A percentile compares a stretch with the other conserved stretches of the same genome.
Evolutionary conservation across 2,113 vertebrate genomes (phyloP).

Genomic region (Hydropotes inermis): DNA sequence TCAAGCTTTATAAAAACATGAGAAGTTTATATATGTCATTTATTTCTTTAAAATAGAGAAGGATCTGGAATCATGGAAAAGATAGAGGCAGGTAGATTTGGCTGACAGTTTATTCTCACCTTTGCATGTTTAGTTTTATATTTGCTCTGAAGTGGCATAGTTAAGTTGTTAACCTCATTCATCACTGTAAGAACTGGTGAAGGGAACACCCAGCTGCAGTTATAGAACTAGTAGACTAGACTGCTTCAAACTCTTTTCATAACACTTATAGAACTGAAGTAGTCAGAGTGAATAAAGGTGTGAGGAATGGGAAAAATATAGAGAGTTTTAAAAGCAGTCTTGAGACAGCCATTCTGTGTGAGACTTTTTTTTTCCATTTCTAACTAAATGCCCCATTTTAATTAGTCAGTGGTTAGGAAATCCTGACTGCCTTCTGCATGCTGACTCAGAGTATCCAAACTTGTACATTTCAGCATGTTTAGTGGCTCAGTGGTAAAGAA

Average conservation of each 20-base stretch:
- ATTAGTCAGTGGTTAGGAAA: slow-evolving; percentile 41
- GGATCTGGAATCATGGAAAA: slow-evolving; percentile 9
- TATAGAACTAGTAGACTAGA: background rate
- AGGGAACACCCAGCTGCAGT: background rate
- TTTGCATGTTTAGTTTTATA: slow-evolving; percentile 37
- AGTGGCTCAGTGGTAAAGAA: too few relatives aligned
- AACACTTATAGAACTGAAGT: background rate
- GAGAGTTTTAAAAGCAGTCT: background rate
- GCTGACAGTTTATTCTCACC: background rate
- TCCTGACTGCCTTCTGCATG: background rate
- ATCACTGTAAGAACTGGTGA: background rate
- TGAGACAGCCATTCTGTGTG: background rate
- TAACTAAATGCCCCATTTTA: background rate
- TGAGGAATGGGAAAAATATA: background rate
- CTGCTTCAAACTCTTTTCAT: background rate
- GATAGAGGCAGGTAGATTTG: background rate
- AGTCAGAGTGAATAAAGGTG: background rate
- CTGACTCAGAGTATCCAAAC: slow-evolving; percentile 12
- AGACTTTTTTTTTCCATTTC: background rate
- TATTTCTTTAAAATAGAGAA: slow-evolving; percentile 34
- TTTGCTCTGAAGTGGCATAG: background rate
- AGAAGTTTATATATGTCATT: slow-evolving; percentile 1
- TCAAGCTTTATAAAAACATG: slow-evolving; percentile 32
- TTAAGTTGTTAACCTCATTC: background rate
- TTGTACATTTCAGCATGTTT: slow-evolving; percentile 2